These are phyloP conservation scores for Pachydiplax longipennis DNA, from an alignment of 2,888 invertebrate species.

Conservation along the genomic window DNA sequence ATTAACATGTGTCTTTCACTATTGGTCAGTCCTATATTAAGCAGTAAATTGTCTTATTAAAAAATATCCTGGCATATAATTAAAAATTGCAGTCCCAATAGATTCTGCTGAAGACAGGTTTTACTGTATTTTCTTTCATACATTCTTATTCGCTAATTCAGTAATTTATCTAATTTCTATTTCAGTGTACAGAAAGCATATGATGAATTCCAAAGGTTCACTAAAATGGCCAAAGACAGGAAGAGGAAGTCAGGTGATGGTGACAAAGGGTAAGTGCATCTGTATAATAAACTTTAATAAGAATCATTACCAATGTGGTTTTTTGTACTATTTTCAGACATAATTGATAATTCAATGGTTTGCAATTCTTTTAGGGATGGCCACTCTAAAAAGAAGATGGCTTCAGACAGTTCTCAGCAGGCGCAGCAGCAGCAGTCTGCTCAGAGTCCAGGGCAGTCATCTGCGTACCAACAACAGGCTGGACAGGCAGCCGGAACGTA, in stretches of 20 bases:
- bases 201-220: conserved; percentile 67
- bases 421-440: conserved; percentile 46
- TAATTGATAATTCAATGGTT: background rate
- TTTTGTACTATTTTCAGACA: background rate
- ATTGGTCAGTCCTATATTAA: no score
- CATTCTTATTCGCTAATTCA: no score
- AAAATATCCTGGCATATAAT: no score
- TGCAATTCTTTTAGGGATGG: conserved; percentile 54
- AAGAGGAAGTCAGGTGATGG: conserved; percentile 72
- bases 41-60: no score
- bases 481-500: conserved; percentile 58
- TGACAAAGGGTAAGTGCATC: conserved; percentile 62
- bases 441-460: conserved; percentile 47
- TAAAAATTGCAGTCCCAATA: no score
- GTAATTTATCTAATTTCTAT: conserved; percentile 4
- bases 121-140: no score
- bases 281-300: no score
- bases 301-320: background rate
- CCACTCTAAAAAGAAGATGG: conserved; percentile 50
- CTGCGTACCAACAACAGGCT: conserved; percentile 46
- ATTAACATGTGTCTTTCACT: no score
- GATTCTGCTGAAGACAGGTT: no score
- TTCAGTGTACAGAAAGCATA: conserved; percentile 70
- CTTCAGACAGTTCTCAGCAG: conserved; percentile 22
- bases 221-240: conserved; percentile 69